Evolutionary conservation across 1,140 invertebrate genomes (phyloP).

Genomic region (Drosophila bocqueti): DNA sequence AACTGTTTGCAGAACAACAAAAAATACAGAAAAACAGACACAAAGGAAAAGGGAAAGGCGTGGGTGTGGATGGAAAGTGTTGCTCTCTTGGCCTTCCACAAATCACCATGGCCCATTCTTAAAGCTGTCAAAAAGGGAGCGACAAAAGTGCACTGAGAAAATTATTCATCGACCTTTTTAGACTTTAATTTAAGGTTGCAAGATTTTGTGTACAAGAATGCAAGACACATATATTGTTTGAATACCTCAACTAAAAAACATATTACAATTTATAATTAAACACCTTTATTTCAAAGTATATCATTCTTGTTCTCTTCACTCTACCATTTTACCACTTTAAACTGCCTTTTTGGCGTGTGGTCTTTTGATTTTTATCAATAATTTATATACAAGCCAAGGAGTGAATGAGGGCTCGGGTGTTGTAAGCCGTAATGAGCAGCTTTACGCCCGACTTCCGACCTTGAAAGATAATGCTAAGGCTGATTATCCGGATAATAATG

Average conservation of each 20-base stretch:
- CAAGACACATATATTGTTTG: too few species aligned
- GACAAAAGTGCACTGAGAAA: not conserved
- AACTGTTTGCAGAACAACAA: conserved; percentile 47
- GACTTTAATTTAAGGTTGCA: not conserved
- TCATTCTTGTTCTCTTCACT: not conserved
- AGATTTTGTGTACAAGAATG: not conserved
- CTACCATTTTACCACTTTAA: not conserved
- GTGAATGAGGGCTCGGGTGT: not conserved
- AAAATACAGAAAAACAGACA: conserved; percentile 8
- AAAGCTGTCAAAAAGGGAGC: conserved; percentile 15
- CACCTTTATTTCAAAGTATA: not conserved
- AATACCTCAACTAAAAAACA: too few species aligned
- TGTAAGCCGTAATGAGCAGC: conserved; percentile 32
- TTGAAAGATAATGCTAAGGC: conserved; percentile 15
- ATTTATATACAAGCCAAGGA: conserved; percentile 3
- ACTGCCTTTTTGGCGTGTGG: not conserved
- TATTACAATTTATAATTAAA: not conserved
- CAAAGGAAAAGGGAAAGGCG: conserved; percentile 43
- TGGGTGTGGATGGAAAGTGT: conserved; percentile 42
- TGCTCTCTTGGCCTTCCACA: conserved; percentile 42
- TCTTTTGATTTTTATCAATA: conserved; percentile 23
- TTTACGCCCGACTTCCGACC: conserved; percentile 19
- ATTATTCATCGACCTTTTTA: not conserved
- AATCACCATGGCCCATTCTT: conserved; percentile 44
- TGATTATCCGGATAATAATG: conserved; percentile 18